Evolutionary conservation across 2,113 vertebrate genomes (phyloP).

Genomic region (Opisthocomus hoazin): DNA sequence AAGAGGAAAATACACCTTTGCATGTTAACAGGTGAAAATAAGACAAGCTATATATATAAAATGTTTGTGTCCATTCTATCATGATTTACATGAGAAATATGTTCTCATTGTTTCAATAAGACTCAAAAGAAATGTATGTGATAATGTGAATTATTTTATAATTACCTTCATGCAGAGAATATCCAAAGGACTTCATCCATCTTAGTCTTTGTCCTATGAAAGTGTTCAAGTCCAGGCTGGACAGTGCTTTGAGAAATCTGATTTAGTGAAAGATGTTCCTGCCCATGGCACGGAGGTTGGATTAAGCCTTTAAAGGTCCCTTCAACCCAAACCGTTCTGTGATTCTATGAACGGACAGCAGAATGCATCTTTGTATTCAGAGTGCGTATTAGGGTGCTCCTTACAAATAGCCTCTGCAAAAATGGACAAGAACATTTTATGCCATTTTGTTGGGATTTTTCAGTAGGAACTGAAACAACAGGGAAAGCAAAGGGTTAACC

Average conservation of each 20-base stretch:
- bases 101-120: neutral
- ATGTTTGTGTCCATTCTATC: neutral
- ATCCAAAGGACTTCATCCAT: neutral
- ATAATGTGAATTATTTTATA: neutral
- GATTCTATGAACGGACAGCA: neutral
- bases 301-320: neutral
- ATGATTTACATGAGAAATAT: neutral
- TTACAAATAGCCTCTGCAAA: neutral
- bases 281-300: neutral
- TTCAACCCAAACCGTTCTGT: neutral
- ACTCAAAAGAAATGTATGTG: neutral
- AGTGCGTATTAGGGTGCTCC: neutral
- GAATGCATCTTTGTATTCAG: neutral
- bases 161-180: neutral
- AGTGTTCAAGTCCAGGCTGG: neutral
- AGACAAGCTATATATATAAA: neutral
- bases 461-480: neutral
- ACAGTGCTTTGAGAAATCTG: neutral
- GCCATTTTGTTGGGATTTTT: neutral
- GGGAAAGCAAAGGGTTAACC: neutral
- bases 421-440: neutral
- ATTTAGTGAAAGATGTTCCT: neutral
- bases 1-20: neutral
- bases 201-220: neutral
- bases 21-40: neutral